Base-by-base conservation (phyloP, 2,888 invertebrate genomes). In the Nebria brevicollis region DNA sequence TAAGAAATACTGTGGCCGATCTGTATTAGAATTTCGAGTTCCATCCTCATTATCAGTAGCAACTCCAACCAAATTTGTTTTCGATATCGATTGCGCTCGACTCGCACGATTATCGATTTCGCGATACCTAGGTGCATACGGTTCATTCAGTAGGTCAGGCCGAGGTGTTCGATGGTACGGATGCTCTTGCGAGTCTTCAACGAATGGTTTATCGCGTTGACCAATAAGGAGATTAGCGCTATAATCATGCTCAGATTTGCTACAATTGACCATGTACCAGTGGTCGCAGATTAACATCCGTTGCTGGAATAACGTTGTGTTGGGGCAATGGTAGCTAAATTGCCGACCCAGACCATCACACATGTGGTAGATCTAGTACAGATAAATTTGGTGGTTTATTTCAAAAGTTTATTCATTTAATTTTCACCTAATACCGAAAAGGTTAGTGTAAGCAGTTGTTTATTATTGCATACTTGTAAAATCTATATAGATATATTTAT, bases 231-330 rank as follows among this genome's bases (percentile, higher is more conserved):
- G 88, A 87, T 95, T 95, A 11, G 94, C 94, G 74, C 91, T 90
- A 86, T 94, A 95, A 86, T 94, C 93, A 81, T 90, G 89, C 85
- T 93, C 93, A 0, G 94, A 92, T 87, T 91, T 92, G 85, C 93
- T 93, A 86, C 95, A 95, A 89, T 95, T 94, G 82, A 95, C 95
- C 94, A 95, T 94, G 88, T 95, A 95, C 95, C 93, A 94, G 87
- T 95, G 95, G 88, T 95, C 95, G 87, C 95, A 95, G 87, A 95
- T 93, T 83, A 95, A 90, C 94, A 95, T 95, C 73, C 95, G 90
- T 88, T 95, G 95, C 87, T 95, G 95, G 90, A 95, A 95, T 77
- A 95, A 91, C 7, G 95, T 95, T 68, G 94, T 94, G 89, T 95
- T 94, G 41, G 95, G 95, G 85, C 95, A 95, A 34, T 93, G 91